Base-by-base conservation (phyloP, 23 tunicate species). In the Trididemnum nubilum region DNA sequence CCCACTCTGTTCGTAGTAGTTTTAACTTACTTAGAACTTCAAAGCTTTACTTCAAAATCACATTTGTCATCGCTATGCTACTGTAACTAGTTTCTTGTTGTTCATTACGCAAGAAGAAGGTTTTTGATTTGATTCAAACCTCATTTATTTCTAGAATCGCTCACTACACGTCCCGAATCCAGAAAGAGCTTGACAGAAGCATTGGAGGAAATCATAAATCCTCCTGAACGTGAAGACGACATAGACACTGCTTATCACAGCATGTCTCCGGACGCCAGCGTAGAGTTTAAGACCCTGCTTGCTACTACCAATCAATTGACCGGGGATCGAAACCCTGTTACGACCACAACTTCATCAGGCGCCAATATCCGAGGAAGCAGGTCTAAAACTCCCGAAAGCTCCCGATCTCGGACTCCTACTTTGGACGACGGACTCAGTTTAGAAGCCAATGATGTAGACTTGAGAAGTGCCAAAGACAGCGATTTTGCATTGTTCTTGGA, bases 101-200 rank as follows among this genome's bases (percentile, higher is more conserved):
- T n/a, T n/a, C n/a, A n/a, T n/a, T n/a, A n/a, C n/a, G n/a, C n/a
- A n/a, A n/a, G n/a, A n/a, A n/a, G n/a, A n/a, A n/a, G n/a, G n/a
- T n/a, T n/a, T n/a, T n/a, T n/a, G n/a, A n/a, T n/a, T n/a, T n/a
- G n/a, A n/a, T n/a, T n/a, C n/a, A n/a, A n/a, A n/a, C n/a, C n/a
- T n/a, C n/a, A n/a, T n/a, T n/a, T n/a, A n/a, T 38, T 38, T 73
- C 58, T 30, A 39, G 58, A 38, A 22, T 28, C 57, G 7, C 39
- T 28, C 30, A 2, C 58, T 2, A 38, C 29, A 2, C 57, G 30
- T n/a, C 78, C 78, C 2, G 78, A 58, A 30, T 38, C 33, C 5
- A 22, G 98, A 33, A 93, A 93, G 64, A 88, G 98, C 84, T 69
- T 93, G n/a, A 54, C 89, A 7, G 93, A 93, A 81, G 89, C 87